A percentile compares a stretch with the other conserved stretches of the same genome.
phyloP scores from a whole-genome alignment of 2,888 invertebrate species.

The Xylota segnis region DNA sequence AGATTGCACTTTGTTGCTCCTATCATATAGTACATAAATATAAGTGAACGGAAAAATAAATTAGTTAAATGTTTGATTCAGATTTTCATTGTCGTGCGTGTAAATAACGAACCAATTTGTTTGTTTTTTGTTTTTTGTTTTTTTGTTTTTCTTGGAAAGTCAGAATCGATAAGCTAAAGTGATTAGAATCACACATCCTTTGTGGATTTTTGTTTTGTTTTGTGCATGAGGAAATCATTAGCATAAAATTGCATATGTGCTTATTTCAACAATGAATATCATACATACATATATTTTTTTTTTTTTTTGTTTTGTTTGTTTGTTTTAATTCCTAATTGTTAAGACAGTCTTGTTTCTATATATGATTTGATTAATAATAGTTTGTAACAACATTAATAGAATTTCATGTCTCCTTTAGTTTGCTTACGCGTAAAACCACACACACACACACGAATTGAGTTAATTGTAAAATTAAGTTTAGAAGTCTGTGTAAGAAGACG shows the following conservation, averaged over 20 bases:
- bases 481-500: conserved; percentile 31
- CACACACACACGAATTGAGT: conserved; percentile 35
- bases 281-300: conserved; percentile 60
- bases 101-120: conserved; percentile 38
- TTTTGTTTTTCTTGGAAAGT: conserved; percentile 26
- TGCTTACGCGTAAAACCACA: conserved; percentile 53
- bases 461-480: conserved; percentile 27
- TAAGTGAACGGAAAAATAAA: conserved; percentile 40
- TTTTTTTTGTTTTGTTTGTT: too few relatives aligned
- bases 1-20: conserved; percentile 59
- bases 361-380: conserved; percentile 76
- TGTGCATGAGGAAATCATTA: conserved; percentile 72
- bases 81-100: conserved; percentile 42
- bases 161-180: conserved; percentile 42
- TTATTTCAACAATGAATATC: conserved; percentile 70
- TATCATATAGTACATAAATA: conserved; percentile 26
- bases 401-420: conserved; percentile 56
- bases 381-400: conserved; percentile 73
- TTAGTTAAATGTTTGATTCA: conserved; percentile 22
- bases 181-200: conserved; percentile 57
- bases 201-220: conserved; percentile 48
- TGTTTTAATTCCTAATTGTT: conserved; percentile 75
- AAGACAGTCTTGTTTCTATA: conserved; percentile 79
- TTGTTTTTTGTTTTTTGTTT: too few relatives aligned
- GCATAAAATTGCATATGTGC: conserved; percentile 70